Conservation (phyloP, 2,797 vertebrate genomes). For the Nyctalus aviator region DNA sequence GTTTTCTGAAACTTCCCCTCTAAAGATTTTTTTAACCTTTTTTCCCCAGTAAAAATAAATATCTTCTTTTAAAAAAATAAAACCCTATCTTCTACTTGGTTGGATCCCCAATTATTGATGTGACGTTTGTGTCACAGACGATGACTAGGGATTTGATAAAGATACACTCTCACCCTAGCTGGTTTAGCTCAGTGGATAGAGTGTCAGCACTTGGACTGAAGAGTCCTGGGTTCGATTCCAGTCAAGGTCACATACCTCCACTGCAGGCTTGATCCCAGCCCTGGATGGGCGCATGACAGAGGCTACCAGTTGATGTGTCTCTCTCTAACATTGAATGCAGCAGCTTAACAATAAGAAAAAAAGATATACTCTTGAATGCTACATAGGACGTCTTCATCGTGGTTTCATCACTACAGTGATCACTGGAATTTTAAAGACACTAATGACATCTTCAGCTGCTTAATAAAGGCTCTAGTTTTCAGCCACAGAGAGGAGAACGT, state of each 20-base stretch:
- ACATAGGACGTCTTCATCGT: background rate
- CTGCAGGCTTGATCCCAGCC: too few relatives aligned
- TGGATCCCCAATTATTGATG: background rate
- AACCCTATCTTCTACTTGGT: background rate
- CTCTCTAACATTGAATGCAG: too few relatives aligned
- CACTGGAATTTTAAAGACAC: background rate
- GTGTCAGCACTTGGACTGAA: too few relatives aligned
- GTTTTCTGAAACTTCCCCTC: constrained; percentile 30
- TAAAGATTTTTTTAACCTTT: background rate
- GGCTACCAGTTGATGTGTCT: too few relatives aligned
- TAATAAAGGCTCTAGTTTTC: background rate
- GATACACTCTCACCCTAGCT: background rate
- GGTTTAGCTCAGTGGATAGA: too few relatives aligned
- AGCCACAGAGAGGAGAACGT: background rate
- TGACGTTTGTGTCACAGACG: background rate
- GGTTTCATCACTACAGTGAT: background rate
- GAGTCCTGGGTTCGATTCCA: too few relatives aligned
- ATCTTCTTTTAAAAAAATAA: constrained; percentile 12
- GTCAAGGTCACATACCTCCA: too few relatives aligned
- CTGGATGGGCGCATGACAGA: too few relatives aligned
- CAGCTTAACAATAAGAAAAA: too few relatives aligned
- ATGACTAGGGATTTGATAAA: background rate
- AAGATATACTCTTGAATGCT: background rate
- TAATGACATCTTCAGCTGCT: too few relatives aligned
- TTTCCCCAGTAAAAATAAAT: constrained; percentile 14